These are phyloP conservation scores for Betta splendens DNA, from an alignment of 2,797 vertebrate species.

Conservation along the genomic window DNA sequence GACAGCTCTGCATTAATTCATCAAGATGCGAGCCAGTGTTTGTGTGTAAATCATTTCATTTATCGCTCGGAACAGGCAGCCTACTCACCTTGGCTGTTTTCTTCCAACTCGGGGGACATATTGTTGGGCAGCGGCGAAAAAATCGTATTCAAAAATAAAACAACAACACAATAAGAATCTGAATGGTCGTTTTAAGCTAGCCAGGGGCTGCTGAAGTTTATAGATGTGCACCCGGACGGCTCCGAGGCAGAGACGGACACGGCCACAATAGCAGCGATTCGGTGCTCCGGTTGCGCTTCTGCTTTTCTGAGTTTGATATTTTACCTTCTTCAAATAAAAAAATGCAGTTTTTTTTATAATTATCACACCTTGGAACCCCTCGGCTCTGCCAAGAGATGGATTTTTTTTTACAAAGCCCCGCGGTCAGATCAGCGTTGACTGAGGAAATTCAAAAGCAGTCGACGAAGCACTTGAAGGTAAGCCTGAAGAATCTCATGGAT, in stretches of 20 bases:
- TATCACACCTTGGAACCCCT: constrained; percentile 60
- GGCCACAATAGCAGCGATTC: constrained; percentile 29
- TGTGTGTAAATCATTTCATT: no score
- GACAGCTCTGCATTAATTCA: constrained; percentile 8
- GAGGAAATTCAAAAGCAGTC: constrained; percentile 86
- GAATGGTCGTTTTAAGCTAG: constrained; percentile 35
- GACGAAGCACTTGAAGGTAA: constrained; percentile 91
- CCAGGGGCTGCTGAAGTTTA: constrained; percentile 38
- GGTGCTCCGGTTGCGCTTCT: constrained; percentile 48
- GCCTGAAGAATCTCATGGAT: constrained; percentile 92
- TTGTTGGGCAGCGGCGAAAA: constrained; percentile 47
- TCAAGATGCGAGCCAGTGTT: constrained; percentile 1
- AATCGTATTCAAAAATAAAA: not conserved
- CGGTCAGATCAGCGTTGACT: constrained; percentile 70
- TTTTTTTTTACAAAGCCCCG: constrained; percentile 70
- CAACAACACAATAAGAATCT: constrained; percentile 1
- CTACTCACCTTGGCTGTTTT: constrained; percentile 78
- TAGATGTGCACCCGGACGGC: constrained; percentile 41
- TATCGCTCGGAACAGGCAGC: constrained; percentile 9
- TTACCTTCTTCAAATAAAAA: constrained; percentile 33
- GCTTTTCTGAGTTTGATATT: constrained; percentile 48
- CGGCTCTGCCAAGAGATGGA: constrained; percentile 70
- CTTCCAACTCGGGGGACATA: constrained; percentile 82
- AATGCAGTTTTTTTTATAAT: constrained; percentile 59
- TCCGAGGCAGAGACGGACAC: constrained; percentile 54